phyloP scores from a whole-genome alignment of 1,140 invertebrate species.

The Euwallacea fornicatus region DNA sequence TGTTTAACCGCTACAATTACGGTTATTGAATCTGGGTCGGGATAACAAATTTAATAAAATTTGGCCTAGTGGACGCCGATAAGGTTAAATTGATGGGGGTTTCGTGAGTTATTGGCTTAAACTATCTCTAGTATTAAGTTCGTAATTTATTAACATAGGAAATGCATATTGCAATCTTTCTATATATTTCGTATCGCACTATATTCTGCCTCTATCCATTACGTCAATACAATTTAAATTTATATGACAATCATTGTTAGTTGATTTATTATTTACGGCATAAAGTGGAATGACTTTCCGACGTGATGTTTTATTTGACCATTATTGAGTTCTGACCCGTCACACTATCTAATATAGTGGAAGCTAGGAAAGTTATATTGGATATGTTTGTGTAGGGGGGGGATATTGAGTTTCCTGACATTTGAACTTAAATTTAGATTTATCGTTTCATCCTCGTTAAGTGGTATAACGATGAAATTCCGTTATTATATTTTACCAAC shows the following conservation, averaged over 20 bases:
- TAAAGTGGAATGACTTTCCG: no score
- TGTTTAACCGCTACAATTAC: no score
- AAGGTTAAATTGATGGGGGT: slow-evolving; percentile 11
- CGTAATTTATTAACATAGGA: background rate
- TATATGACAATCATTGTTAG: no score
- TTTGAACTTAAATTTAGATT: background rate
- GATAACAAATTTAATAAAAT: slow-evolving; percentile 5
- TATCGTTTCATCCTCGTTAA: background rate
- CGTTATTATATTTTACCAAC: no score
- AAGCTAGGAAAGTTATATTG: background rate
- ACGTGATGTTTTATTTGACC: background rate
- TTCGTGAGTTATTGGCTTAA: slow-evolving; percentile 8
- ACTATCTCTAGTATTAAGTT: background rate
- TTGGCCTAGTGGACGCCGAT: background rate
- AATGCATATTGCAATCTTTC: background rate
- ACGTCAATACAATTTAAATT: no score
- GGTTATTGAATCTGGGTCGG: background rate
- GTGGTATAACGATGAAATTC: no score
- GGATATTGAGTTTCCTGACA: background rate
- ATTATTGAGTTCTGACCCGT: background rate
- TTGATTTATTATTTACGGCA: no score
- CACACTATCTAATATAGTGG: background rate
- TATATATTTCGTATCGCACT: no score
- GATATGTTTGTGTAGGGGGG: background rate
- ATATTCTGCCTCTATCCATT: no score